Conservation (phyloP, 2,888 invertebrate species). For the Scelioninae gen. 1 region DNA sequence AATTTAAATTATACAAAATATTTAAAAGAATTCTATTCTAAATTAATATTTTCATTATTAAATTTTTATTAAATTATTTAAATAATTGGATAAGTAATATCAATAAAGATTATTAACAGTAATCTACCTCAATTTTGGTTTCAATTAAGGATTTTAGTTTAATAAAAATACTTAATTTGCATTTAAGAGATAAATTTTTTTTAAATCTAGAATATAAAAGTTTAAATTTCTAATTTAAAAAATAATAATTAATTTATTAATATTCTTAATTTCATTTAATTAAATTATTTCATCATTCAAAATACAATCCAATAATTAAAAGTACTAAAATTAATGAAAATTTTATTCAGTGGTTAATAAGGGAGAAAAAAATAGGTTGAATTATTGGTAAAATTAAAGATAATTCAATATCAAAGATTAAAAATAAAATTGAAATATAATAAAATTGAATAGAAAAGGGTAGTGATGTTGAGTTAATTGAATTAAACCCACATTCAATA, state of each 20-base stretch:
- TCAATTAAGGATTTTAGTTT: slow-evolving; percentile 85
- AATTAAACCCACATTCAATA: slow-evolving; percentile 88
- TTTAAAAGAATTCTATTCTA: slow-evolving; percentile 81
- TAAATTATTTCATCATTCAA: slow-evolving; percentile 60
- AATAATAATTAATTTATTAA: background rate
- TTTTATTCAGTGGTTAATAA: slow-evolving; percentile 80
- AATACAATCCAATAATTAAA: slow-evolving; percentile 85
- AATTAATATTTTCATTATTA: slow-evolving; percentile 51
- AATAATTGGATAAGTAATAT: slow-evolving; percentile 86
- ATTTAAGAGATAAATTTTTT: no score
- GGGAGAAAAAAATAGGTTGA: slow-evolving; percentile 70
- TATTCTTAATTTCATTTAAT: slow-evolving; percentile 51
- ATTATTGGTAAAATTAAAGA: slow-evolving; percentile 87
- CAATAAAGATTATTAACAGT: slow-evolving; percentile 88
- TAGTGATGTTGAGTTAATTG: slow-evolving; percentile 85
- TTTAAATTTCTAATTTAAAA: background rate
- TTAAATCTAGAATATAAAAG: no score
- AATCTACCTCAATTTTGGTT: slow-evolving; percentile 88
- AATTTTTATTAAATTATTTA: slow-evolving; percentile 59
- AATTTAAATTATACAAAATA: slow-evolving; percentile 62
- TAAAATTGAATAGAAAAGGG: slow-evolving; percentile 88
- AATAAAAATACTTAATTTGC: background rate
- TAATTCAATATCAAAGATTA: slow-evolving; percentile 91
- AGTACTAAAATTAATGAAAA: slow-evolving; percentile 78
- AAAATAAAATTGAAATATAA: slow-evolving; percentile 88